Conservation (phyloP, 2,113 vertebrate species). For the Chaetodon auriga region DNA sequence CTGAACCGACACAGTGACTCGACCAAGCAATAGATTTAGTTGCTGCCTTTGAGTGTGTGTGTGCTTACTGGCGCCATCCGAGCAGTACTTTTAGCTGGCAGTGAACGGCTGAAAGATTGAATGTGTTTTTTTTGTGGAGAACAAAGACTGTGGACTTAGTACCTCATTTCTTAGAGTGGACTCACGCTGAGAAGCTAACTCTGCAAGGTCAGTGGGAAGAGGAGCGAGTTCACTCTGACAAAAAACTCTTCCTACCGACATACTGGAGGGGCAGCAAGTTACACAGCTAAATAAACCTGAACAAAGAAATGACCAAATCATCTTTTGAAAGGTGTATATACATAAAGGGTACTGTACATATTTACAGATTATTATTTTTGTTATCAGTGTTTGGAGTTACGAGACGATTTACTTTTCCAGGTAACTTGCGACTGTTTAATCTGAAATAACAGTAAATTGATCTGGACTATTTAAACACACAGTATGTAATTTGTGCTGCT, state of each 20-base stretch:
- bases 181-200: conserved; percentile 2
- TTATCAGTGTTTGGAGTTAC: not conserved
- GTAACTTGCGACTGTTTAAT: too few relatives aligned
- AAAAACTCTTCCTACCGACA: conserved; percentile 8
- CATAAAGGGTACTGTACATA: not conserved
- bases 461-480: too few relatives aligned
- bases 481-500: too few relatives aligned
- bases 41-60: conserved; percentile 7
- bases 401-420: not conserved
- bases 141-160: conserved; percentile 17
- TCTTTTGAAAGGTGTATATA: not conserved
- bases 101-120: conserved; percentile 22
- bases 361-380: not conserved
- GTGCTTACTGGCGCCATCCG: not conserved
- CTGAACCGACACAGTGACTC: conserved; percentile 12
- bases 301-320: not conserved
- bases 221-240: conserved; percentile 32
- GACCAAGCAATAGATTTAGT: conserved; percentile 6
- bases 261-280: not conserved
- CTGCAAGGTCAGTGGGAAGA: conserved; percentile 47
- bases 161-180: conserved; percentile 36
- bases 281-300: not conserved
- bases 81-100: conserved; percentile 18
- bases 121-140: conserved; percentile 7
- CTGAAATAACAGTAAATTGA: too few relatives aligned